phyloP scores from a whole-genome alignment of 2,888 invertebrate genomes.

The Amitus sp. region DNA sequence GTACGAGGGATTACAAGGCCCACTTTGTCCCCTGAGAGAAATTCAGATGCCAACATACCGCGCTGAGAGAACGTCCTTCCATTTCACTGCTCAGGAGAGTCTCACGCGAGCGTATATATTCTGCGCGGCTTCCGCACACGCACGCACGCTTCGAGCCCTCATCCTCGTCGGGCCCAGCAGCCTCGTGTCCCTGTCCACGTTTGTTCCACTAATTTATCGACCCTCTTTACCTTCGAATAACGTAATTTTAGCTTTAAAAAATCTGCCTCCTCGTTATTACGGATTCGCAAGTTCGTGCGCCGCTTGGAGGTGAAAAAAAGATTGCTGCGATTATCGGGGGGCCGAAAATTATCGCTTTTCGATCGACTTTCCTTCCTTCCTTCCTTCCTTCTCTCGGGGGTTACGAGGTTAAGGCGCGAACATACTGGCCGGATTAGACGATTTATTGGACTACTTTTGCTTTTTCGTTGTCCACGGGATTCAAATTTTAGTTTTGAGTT shows the following conservation, averaged over 20 bases:
- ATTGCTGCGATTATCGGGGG: too few species aligned
- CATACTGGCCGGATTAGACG: too few species aligned
- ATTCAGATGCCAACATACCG: conserved; percentile 44
- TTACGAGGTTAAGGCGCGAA: too few species aligned
- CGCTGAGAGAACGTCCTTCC: conserved; percentile 29
- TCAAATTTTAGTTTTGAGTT: too few species aligned
- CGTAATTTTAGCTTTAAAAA: neutral
- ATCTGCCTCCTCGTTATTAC: too few species aligned
- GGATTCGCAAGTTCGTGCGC: too few species aligned
- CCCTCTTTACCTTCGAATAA: neutral
- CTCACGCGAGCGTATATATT: conserved; percentile 30
- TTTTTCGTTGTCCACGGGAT: too few species aligned
- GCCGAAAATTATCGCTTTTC: too few species aligned
- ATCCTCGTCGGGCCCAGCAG: neutral
- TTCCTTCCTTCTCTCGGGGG: too few species aligned
- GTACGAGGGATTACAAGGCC: conserved; percentile 19
- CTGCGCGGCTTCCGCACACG: conserved; percentile 14
- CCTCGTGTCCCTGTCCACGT: neutral
- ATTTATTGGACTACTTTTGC: too few species aligned
- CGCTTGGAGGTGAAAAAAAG: too few species aligned
- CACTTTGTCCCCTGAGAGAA: conserved; percentile 45
- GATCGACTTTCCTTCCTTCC: too few species aligned
- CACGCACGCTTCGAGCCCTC: conserved; percentile 12
- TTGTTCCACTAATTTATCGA: conserved; percentile 5
- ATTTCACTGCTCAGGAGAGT: conserved; percentile 30